phyloP scores from a whole-genome alignment of 2,797 vertebrate genomes.

The Cyclopterus lumpus region DNA sequence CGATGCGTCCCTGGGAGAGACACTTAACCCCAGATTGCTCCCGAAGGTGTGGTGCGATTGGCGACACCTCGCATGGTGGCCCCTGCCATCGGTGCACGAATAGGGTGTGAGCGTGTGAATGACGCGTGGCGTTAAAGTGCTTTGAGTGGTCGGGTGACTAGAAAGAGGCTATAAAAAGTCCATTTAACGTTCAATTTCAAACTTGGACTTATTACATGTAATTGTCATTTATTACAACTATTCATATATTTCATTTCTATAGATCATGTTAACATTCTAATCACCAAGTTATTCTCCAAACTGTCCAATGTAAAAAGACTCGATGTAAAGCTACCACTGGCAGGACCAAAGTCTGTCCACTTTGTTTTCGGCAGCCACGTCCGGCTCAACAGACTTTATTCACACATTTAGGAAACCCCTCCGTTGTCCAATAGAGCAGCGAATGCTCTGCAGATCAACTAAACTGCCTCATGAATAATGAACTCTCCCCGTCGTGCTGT shows the following conservation, averaged over 20 bases:
- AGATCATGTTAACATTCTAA: neutral
- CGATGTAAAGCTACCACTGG: neutral
- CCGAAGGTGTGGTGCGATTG: neutral
- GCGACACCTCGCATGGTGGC: neutral
- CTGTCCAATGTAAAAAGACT: neutral
- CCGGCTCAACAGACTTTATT: neutral
- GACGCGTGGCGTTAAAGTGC: neutral
- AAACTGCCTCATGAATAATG: slow-evolving; percentile 8
- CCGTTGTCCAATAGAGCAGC: neutral
- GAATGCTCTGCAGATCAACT: neutral
- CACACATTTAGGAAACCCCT: neutral
- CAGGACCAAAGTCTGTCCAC: neutral
- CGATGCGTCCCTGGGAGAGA: neutral
- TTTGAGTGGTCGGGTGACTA: neutral
- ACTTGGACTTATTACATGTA: neutral
- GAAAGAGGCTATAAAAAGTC: neutral
- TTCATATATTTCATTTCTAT: neutral
- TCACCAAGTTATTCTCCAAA: neutral
- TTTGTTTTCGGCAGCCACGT: neutral
- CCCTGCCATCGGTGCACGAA: neutral
- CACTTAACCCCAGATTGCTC: neutral
- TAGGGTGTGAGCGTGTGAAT: neutral
- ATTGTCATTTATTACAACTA: neutral
- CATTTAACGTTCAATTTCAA: neutral
- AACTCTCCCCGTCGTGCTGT: neutral